Conservation (phyloP, 2,888 invertebrate genomes). For the Drosophila phalerata region DNA sequence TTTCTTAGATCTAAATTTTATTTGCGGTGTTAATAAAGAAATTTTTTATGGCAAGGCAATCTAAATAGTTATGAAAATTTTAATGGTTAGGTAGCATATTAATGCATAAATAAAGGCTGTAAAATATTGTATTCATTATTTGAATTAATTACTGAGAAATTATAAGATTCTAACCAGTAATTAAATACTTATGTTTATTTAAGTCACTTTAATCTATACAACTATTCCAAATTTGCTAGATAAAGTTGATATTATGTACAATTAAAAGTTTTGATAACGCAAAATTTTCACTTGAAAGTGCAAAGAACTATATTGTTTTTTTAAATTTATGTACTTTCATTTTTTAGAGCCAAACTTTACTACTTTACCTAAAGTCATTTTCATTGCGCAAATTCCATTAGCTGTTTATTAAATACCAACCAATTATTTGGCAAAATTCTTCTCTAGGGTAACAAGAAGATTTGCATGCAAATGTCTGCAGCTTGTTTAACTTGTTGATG, state of each 20-base stretch:
- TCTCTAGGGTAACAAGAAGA: constrained; percentile 5
- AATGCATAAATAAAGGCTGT: neutral
- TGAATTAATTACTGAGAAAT: neutral
- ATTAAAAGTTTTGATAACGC: too few species aligned
- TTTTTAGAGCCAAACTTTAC: neutral
- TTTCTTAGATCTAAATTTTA: constrained; percentile 7
- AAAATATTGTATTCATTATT: neutral
- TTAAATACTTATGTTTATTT: neutral
- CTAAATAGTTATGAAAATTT: constrained; percentile 17
- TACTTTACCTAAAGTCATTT: neutral
- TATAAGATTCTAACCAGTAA: neutral
- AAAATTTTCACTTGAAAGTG: too few species aligned
- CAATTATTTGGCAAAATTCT: constrained; percentile 9
- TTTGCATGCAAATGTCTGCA: constrained; percentile 8
- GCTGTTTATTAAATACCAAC: constrained; percentile 15
- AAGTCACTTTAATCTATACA: too few species aligned
- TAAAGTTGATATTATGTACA: too few species aligned
- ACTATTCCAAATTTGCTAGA: too few species aligned
- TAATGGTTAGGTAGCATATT: neutral
- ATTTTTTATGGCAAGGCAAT: constrained; percentile 37
- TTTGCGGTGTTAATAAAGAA: constrained; percentile 54
- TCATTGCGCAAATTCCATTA: constrained; percentile 8
- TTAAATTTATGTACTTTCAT: too few species aligned
- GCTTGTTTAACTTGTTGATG: constrained; percentile 73
- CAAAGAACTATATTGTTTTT: too few species aligned